Percentiles rank a stretch among this genome's conserved stretches.
phyloP scores from a whole-genome alignment of 1,140 invertebrate species.

The Drosophila setifemur region DNA sequence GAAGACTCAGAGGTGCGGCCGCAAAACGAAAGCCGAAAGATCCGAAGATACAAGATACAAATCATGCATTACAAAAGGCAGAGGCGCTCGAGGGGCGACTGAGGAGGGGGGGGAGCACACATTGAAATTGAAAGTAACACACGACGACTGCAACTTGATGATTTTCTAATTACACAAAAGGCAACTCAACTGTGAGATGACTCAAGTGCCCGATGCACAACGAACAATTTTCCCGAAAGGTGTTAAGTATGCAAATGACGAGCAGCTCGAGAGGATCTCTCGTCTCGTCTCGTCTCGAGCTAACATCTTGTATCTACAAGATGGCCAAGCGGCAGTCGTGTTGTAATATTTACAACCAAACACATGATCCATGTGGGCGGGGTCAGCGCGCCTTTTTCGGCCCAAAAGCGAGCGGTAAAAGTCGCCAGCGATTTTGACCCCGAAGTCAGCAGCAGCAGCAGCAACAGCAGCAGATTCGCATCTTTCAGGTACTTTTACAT shows the following conservation, averaged over 20 bases:
- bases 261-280: slow-evolving; percentile 23
- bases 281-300: slow-evolving; percentile 11
- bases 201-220: slow-evolving; percentile 32
- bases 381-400: slow-evolving; percentile 13
- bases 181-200: slow-evolving; percentile 9
- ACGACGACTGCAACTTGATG: slow-evolving; percentile 45
- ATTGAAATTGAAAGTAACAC: slow-evolving; percentile 49
- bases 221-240: slow-evolving; percentile 31
- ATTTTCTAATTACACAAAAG: slow-evolving; percentile 50
- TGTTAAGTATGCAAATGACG: slow-evolving; percentile 51
- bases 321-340: slow-evolving; percentile 8
- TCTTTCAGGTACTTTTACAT: slow-evolving; percentile 51
- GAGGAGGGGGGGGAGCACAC: background rate
- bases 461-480: slow-evolving; percentile 36
- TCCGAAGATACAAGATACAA: slow-evolving; percentile 37
- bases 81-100: background rate
- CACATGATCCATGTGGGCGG: slow-evolving; percentile 33
- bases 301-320: slow-evolving; percentile 10
- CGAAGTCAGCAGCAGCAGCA: slow-evolving; percentile 13
- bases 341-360: slow-evolving; percentile 41
- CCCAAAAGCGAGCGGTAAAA: slow-evolving; percentile 47
- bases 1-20: slow-evolving; percentile 20
- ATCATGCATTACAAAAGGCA: slow-evolving; percentile 34
- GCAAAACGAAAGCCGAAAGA: slow-evolving; percentile 30
- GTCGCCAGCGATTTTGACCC: slow-evolving; percentile 41